A percentile compares a stretch with the other conserved stretches of the same genome.
phyloP scores from a whole-genome alignment of 35 echinoderm and acorn worm genomes.

The Apostichopus parvimensis region DNA sequence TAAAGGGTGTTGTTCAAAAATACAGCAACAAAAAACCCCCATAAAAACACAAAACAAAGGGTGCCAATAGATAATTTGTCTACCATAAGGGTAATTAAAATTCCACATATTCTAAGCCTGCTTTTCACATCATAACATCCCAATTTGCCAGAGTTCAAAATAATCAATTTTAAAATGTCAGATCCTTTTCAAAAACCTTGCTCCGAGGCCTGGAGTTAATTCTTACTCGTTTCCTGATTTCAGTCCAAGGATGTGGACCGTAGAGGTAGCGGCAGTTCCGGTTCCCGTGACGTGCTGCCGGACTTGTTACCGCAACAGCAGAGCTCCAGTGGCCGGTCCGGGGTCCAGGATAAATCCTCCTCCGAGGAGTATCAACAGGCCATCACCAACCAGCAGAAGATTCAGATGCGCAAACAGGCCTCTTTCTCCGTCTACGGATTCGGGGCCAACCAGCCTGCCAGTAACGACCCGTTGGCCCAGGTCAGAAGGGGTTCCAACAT shows the following conservation, averaged over 20 bases:
- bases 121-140: too few species aligned
- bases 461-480: slow-evolving; percentile 25
- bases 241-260: slow-evolving; percentile 60
- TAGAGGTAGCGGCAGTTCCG: slow-evolving; percentile 56
- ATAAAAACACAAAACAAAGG: too few species aligned
- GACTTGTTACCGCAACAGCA: slow-evolving; percentile 90
- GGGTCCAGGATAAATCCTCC: slow-evolving; percentile 73
- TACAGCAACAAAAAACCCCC: too few species aligned
- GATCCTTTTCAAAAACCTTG: too few species aligned
- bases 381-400: slow-evolving; percentile 51
- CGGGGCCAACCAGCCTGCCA: slow-evolving; percentile 59
- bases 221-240: background rate
- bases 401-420: slow-evolving; percentile 78
- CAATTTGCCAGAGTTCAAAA: too few species aligned
- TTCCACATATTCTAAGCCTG: too few species aligned
- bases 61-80: too few species aligned
- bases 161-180: too few species aligned
- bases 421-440: slow-evolving; percentile 94
- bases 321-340: slow-evolving; percentile 49
- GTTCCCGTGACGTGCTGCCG: slow-evolving; percentile 83
- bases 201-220: background rate
- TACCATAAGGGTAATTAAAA: too few species aligned
- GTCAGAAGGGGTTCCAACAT: slow-evolving; percentile 87
- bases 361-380: slow-evolving; percentile 82
- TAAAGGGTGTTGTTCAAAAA: too few species aligned